Conservation (phyloP, 2,797 vertebrate genomes). For the Cheirogaleus major region DNA sequence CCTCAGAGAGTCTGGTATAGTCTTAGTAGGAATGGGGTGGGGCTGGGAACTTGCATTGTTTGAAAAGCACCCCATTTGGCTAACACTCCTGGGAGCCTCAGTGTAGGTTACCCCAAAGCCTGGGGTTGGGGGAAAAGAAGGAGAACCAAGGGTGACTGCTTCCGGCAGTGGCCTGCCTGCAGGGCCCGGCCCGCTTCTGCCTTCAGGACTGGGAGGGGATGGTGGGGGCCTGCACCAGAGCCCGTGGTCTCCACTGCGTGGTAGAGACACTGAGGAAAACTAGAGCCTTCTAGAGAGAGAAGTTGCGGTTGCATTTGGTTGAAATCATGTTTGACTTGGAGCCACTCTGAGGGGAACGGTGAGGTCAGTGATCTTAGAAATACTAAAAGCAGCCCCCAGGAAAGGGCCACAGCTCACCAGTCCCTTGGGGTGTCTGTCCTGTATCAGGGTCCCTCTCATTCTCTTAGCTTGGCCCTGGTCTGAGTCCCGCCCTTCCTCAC, state of each 20-base stretch:
- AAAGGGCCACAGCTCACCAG: background rate
- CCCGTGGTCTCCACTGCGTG: background rate
- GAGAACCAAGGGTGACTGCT: background rate
- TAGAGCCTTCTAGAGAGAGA: background rate
- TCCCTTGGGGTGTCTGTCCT: accelerated
- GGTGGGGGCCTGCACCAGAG: background rate
- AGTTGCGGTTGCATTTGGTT: background rate
- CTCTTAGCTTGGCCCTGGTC: background rate
- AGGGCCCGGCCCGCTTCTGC: background rate
- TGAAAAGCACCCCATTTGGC: background rate
- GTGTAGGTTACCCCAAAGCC: background rate
- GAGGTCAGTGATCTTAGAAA: background rate
- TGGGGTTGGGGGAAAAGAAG: background rate
- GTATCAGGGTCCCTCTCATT: accelerated
- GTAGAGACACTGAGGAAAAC: background rate
- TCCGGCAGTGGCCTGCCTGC: accelerated
- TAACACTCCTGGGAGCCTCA: background rate
- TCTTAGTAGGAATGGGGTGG: background rate
- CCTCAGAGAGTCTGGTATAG: background rate
- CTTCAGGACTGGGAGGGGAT: background rate
- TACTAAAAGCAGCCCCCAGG: background rate
- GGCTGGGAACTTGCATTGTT: background rate
- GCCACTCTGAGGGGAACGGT: background rate
- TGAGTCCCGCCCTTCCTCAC: background rate
- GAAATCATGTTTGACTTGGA: background rate